Evolutionary conservation across 2,888 invertebrate genomes (phyloP).

Genomic region (Caenorhabditis auriculariae): DNA sequence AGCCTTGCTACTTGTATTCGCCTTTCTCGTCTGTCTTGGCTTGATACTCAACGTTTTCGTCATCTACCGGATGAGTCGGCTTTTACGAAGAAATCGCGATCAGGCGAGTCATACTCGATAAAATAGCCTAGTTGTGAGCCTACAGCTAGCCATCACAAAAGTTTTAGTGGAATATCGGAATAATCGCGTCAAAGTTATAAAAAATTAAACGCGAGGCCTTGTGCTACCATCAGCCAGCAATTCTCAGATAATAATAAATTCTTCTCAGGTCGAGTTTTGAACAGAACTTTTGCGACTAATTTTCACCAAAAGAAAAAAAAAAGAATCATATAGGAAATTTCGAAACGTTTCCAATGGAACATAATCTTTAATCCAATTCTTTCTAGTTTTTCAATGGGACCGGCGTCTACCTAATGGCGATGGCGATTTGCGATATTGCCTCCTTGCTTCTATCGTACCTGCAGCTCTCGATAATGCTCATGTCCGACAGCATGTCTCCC

Average conservation of each 20-base stretch:
- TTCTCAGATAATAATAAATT: not conserved
- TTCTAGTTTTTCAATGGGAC: slow-evolving; percentile 55
- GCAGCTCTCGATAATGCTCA: slow-evolving; percentile 26
- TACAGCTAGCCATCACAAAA: too few relatives aligned
- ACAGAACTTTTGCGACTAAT: too few relatives aligned
- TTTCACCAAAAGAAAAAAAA: too few relatives aligned
- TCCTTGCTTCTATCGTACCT: slow-evolving; percentile 37
- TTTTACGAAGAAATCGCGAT: slow-evolving; percentile 40
- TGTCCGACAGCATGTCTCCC: slow-evolving; percentile 4
- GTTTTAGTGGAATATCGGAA: not conserved
- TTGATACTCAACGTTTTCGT: slow-evolving; percentile 47
- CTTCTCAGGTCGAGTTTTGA: too few relatives aligned
- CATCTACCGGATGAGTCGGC: slow-evolving; percentile 38
- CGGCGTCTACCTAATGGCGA: slow-evolving; percentile 46
- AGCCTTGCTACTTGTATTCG: slow-evolving; percentile 16
- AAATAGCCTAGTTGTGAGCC: too few relatives aligned
- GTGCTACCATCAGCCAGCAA: not conserved
- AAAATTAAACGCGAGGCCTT: not conserved
- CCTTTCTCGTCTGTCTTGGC: slow-evolving; percentile 37
- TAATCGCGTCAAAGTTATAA: not conserved
- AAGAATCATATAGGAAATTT: too few relatives aligned
- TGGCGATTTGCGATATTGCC: slow-evolving; percentile 48
- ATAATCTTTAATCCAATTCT: not conserved
- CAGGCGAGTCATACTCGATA: too few relatives aligned
- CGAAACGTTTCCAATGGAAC: too few relatives aligned